A percentile compares a stretch with the other conserved stretches of the same genome.
Evolutionary conservation across 2,797 vertebrate genomes (phyloP).

Genomic region (Channa striata): DNA sequence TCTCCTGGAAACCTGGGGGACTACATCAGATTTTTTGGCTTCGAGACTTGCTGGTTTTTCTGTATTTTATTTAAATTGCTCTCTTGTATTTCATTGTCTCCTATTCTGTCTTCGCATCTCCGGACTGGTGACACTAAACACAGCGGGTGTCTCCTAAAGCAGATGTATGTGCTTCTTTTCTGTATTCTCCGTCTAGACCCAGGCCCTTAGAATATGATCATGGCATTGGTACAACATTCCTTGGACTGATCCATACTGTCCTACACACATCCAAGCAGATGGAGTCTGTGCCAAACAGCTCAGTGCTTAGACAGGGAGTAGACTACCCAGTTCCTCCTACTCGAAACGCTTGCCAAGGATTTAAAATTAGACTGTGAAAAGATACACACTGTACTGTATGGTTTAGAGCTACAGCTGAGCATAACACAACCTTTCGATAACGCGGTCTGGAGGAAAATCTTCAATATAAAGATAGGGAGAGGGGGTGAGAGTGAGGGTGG

Average conservation of each 20-base stretch:
- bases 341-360: constrained; percentile 62
- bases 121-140: constrained; percentile 23
- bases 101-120: constrained; percentile 19
- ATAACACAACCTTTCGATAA: constrained; percentile 53
- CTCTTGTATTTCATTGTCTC: constrained; percentile 26
- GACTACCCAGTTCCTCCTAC: constrained; percentile 65
- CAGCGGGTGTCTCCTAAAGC: constrained; percentile 26
- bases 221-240: constrained; percentile 67
- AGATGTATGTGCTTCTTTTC: constrained; percentile 37
- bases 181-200: constrained; percentile 46
- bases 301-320: constrained; percentile 60
- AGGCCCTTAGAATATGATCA: constrained; percentile 44
- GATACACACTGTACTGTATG: constrained; percentile 68
- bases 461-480: constrained; percentile 46
- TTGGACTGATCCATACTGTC: constrained; percentile 64
- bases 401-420: constrained; percentile 55
- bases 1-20: constrained; percentile 24
- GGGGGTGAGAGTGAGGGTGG: constrained; percentile 24
- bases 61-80: constrained; percentile 36
- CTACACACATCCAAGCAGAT: constrained; percentile 64
- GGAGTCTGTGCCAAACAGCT: constrained; percentile 67
- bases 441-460: constrained; percentile 50
- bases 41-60: constrained; percentile 18
- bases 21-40: constrained; percentile 19
- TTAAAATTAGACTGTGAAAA: constrained; percentile 74